phyloP scores from a whole-genome alignment of 2,888 invertebrate species.

The Eupithecia vulgata region DNA sequence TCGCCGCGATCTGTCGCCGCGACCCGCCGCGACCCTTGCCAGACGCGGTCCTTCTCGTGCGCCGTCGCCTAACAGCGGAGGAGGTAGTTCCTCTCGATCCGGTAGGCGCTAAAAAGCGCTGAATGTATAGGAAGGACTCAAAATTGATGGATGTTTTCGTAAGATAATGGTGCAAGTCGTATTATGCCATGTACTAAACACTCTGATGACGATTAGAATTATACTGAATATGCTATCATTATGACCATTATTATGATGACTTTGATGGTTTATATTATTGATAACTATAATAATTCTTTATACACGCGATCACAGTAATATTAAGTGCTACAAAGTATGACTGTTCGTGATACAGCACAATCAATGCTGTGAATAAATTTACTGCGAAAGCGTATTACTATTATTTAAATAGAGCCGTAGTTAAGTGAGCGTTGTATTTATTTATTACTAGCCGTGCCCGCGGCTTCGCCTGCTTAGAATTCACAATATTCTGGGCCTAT shows the following conservation, averaged over 20 bases:
- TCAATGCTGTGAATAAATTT: neutral
- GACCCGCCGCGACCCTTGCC: too few relatives aligned
- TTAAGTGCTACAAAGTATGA: conserved; percentile 1
- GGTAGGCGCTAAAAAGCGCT: too few relatives aligned
- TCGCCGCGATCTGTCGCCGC: too few relatives aligned
- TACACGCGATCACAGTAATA: conserved; percentile 3
- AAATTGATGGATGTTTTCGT: too few relatives aligned
- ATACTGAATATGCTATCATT: too few relatives aligned
- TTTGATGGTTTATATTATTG: conserved; percentile 1
- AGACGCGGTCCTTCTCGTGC: too few relatives aligned
- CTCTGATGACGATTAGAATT: too few relatives aligned
- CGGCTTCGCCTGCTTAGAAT: neutral
- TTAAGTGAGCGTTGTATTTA: neutral
- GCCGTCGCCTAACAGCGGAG: too few relatives aligned
- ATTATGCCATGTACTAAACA: too few relatives aligned
- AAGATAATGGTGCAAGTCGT: too few relatives aligned
- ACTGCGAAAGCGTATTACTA: neutral
- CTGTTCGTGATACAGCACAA: neutral
- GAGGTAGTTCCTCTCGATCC: too few relatives aligned
- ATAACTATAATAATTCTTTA: neutral
- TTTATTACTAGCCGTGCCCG: neutral
- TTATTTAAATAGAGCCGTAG: neutral
- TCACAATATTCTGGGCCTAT: neutral
- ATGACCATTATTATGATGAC: neutral
- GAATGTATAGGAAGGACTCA: too few relatives aligned